phyloP scores from a whole-genome alignment of 2,113 vertebrate species.

The Pipa parva region DNA sequence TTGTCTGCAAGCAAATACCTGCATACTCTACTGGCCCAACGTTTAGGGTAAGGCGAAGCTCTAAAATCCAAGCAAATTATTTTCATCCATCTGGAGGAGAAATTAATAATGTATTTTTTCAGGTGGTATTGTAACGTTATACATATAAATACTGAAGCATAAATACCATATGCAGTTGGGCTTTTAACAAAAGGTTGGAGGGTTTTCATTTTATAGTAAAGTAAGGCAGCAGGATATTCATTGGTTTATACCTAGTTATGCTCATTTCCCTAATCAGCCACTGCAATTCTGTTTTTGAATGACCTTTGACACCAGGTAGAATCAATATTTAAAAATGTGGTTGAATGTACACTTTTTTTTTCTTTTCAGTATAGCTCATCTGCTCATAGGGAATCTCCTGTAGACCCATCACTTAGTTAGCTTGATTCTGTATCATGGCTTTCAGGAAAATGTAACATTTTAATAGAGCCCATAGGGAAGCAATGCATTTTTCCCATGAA shows the following conservation, averaged over 20 bases:
- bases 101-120: not conserved
- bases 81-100: slow-evolving; percentile 8
- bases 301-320: too few relatives aligned
- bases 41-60: slow-evolving; percentile 79
- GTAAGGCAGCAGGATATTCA: not conserved
- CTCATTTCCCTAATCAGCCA: too few relatives aligned
- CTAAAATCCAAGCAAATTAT: slow-evolving; percentile 9
- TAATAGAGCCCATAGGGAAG: slow-evolving; percentile 60
- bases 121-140: slow-evolving; percentile 1
- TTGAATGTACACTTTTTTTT: not conserved
- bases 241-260: too few relatives aligned
- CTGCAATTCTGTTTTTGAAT: too few relatives aligned
- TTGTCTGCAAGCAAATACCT: slow-evolving; percentile 88
- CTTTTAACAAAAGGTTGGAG: not conserved
- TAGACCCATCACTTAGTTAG: not conserved
- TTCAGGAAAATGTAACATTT: slow-evolving; percentile 57
- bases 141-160: not conserved
- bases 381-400: not conserved
- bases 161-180: not conserved
- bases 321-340: slow-evolving; percentile 18
- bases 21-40: slow-evolving; percentile 84
- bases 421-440: slow-evolving; percentile 31
- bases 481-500: slow-evolving; percentile 64
- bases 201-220: not conserved
- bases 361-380: not conserved